Evolutionary conservation across 1,140 invertebrate species (phyloP), one percentile per base, ranked within the genome.

Genomic region (Euura saliciscinereae): DNA sequence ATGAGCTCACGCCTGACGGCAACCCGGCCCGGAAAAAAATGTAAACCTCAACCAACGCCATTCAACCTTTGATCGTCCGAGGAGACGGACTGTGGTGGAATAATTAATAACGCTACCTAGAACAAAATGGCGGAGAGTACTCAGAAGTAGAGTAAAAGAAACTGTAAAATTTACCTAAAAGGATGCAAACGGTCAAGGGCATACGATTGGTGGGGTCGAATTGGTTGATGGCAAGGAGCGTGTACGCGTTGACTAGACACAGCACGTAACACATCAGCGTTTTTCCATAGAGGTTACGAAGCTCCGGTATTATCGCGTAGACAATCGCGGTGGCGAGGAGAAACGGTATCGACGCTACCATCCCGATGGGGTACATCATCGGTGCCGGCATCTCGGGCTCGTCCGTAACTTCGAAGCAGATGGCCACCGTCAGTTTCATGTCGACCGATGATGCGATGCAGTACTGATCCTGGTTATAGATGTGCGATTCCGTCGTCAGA

Each of bases 271-370:
- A 90, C 87, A 93, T 91, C 45, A 93, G 80, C 2, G 89, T 90
- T 83, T 90, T 89, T 6, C 92, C 92, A 74, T 93, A 92, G 11
- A 93, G 84, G 81, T 92, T 93, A 3, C 90, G 76, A 10, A 92
- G 80, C 70, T 93, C 91, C 0, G 90, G 90, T 43, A 93, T 87
- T n/a, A 91, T 78, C 0, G 90, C 88, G 78, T 93, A 93, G 0
- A 93, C 91, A 42, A 92, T 72, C 70, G 93, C 91, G 6, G 92
- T 93, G 2, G 88, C 83, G 66, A 92, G 71, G 59, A 93, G 86
- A 78, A 93, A 93, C 2, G 91, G 90, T 28, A 92, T 88, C 2
- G 92, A 93, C 13, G 92, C 84, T 2, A 91, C 79, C 81, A 93
- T 88, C 44, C 90, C 92, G 44, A 71, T 66, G 2, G 51, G 51